Conservation (phyloP, 2,888 invertebrate genomes). For the Platycnemis pennipes region DNA sequence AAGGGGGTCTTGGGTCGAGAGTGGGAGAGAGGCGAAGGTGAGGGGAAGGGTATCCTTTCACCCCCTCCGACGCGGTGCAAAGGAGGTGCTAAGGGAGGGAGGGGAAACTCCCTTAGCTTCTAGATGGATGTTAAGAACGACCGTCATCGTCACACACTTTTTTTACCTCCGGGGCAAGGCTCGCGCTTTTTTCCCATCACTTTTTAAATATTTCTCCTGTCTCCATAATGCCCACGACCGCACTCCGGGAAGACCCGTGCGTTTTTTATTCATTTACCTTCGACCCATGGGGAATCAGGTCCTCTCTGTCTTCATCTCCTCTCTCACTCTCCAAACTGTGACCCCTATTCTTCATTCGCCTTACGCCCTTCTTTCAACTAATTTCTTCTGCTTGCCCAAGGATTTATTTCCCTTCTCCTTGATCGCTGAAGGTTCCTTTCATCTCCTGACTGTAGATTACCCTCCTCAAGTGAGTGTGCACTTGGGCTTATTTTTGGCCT, state of each 20-base stretch:
- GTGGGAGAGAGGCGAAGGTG: not conserved
- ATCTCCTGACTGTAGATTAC: not conserved
- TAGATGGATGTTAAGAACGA: not conserved
- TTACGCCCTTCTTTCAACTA: not conserved
- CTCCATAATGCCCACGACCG: not conserved
- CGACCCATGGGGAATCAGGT: not conserved
- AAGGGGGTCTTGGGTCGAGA: not conserved
- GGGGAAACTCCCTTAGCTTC: not conserved
- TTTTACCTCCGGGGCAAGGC: not conserved
- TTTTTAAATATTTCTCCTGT: not conserved
- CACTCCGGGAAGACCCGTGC: not conserved
- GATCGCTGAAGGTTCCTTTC: not conserved
- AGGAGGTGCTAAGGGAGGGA: not conserved
- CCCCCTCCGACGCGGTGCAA: not conserved
- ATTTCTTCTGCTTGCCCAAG: not conserved
- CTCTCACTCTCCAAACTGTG: not conserved
- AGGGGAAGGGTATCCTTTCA: not conserved
- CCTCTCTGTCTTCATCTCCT: not conserved
- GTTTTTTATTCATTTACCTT: not conserved
- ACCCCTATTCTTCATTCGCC: not conserved
- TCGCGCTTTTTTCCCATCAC: not conserved
- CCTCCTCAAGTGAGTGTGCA: not conserved
- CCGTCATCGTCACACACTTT: not conserved
- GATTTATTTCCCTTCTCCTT: constrained; percentile 10
- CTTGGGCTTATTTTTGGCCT: not conserved